These are phyloP conservation scores for Brachylomia viminalis DNA, from an alignment of 2,888 invertebrate species.

Conservation along the genomic window DNA sequence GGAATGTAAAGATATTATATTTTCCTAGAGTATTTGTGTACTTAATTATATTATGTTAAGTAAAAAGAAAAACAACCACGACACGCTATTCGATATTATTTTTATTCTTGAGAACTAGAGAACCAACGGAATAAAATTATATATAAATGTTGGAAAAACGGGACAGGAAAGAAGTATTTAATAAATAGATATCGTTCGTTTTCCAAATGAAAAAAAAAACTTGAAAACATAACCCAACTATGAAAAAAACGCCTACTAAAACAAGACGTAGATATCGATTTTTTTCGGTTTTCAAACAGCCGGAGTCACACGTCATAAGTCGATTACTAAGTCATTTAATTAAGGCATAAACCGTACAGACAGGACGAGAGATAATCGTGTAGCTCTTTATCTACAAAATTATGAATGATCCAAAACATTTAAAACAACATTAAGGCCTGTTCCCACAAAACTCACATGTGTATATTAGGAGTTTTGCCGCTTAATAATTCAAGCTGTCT, in stretches of 20 bases:
- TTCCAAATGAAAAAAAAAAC: neutral
- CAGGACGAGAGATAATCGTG: neutral
- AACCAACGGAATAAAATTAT: neutral
- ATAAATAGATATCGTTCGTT: conserved; percentile 10
- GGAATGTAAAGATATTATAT: neutral
- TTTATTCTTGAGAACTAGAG: neutral
- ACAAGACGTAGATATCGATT: neutral
- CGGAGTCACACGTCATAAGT: neutral
- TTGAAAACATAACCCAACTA: neutral
- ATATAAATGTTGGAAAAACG: neutral
- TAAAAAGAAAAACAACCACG: neutral
- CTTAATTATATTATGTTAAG: neutral
- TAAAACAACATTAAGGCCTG: conserved; percentile 14
- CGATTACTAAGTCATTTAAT: neutral
- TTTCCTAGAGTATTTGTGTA: neutral
- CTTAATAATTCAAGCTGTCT: conserved; percentile 53
- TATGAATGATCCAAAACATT: conserved; percentile 8
- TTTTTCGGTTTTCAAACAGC: neutral
- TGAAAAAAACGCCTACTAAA: neutral
- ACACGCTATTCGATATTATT: neutral
- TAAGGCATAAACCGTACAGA: neutral
- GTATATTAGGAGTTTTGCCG: conserved; percentile 20
- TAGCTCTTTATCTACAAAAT: neutral
- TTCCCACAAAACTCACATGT: conserved; percentile 34
- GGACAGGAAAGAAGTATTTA: neutral